phyloP scores from a whole-genome alignment of 1,140 invertebrate genomes.

The Venustaconcha ellipsiformis region DNA sequence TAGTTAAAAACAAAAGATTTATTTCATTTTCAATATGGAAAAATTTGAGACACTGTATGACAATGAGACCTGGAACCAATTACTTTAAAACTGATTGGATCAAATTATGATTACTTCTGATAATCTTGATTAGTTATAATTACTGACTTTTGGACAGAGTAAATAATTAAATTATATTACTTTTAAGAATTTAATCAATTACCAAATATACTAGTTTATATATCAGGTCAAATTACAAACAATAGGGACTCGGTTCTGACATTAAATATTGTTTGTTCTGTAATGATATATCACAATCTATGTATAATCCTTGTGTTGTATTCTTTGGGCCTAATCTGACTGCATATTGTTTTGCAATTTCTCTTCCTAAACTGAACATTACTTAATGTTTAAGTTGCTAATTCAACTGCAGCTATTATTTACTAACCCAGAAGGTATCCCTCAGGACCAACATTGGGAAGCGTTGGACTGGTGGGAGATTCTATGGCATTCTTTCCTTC shows the following conservation, averaged over 20 bases:
- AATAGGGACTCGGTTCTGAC: background rate
- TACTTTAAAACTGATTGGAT: background rate
- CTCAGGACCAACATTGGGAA: conserved; percentile 88
- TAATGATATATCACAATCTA: background rate
- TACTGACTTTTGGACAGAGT: too few relatives aligned
- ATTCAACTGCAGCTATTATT: background rate
- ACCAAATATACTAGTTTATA: background rate
- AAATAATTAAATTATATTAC: background rate
- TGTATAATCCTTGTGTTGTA: background rate
- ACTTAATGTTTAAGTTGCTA: background rate
- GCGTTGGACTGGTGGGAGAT: conserved; percentile 88
- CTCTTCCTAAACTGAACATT: background rate
- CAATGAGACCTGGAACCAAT: background rate
- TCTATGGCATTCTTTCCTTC: conserved; percentile 98
- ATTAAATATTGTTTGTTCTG: background rate
- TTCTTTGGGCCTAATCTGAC: background rate
- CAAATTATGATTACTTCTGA: background rate
- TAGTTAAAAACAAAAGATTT: too few relatives aligned
- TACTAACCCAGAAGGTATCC: conserved; percentile 86
- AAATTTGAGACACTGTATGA: background rate
- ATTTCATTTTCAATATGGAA: background rate
- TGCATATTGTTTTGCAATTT: background rate
- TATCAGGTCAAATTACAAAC: too few relatives aligned
- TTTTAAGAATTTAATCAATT: background rate
- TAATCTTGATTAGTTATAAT: too few relatives aligned